Base-by-base conservation (phyloP, 2,797 vertebrate genomes). In the Anisognathus igniventris region DNA sequence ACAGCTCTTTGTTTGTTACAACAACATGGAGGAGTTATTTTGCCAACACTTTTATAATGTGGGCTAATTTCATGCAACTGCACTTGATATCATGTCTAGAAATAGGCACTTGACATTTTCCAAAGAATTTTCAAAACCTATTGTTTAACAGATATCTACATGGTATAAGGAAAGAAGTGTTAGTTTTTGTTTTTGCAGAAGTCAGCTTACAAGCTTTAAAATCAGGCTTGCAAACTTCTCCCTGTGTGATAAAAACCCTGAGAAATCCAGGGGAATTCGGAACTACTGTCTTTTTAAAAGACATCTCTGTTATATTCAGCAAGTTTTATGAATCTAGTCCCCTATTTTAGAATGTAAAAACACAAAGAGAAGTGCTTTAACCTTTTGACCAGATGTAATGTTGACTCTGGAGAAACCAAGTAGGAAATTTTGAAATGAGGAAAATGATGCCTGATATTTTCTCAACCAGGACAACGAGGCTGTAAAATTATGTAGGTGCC, bases 1-100 rank as follows among this genome's bases (percentile, higher is more conserved):
- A 5, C 39, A 70, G 30, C 64, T 78, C 65, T 94, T 72, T 76
- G 57, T 95, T 96, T 96, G 61, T 91, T 92, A 70, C 91, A 80
- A 94, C 64, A 95, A 93, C 83, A 86, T 2, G 13, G 39, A 84
- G 39, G 37, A 84, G 39, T 88, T 95, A 88, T 96, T 96, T 82
- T 95, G 94, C 67, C 74, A 92, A 81, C 86, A 75, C 62, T 95
- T 96, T 82, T 47, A 65, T 78, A 68, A 70, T 73, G 39, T 78
- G 28, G 30, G 51, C 9, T 89, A 72, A 86, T 68, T 27, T 86
- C 42, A 58, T 56, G 23, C 31, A 91, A 71, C 47, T 48, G 23
- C 19, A 51, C 28, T 89, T 87, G 35, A 10, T 39, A 57, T 56
- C 16, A 9, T 37, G 39, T 48, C 53, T 71, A 85, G 58, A 45